These are phyloP conservation scores for Chrysocyon brachyurus DNA, from an alignment of 2,797 vertebrate genomes.

Conservation along the genomic window DNA sequence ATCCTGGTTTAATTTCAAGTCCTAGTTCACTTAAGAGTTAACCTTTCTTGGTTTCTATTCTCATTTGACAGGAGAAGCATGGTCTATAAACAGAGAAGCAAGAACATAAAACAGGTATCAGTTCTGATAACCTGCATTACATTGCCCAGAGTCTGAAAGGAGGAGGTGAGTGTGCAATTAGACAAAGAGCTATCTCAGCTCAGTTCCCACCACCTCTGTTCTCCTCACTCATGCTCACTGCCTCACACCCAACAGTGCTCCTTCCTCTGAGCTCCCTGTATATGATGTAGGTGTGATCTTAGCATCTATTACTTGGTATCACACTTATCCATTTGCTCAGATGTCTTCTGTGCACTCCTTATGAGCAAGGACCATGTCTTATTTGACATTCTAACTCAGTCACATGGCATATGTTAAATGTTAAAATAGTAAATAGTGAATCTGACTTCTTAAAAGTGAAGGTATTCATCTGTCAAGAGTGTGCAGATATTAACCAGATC, in stretches of 20 bases:
- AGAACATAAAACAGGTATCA: rapidly evolving
- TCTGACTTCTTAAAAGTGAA: neutral
- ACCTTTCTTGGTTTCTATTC: neutral
- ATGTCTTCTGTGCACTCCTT: neutral
- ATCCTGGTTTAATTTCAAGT: neutral
- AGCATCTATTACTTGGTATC: no score
- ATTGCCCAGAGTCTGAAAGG: no score
- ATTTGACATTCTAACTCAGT: neutral
- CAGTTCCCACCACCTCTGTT: neutral
- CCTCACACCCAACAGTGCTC: rapidly evolving
- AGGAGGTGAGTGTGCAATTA: rapidly evolving
- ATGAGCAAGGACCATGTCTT: neutral
- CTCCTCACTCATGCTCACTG: neutral
- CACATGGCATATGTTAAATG: neutral
- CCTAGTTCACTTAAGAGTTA: neutral
- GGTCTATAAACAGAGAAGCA: neutral
- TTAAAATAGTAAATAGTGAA: neutral
- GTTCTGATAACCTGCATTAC: neutral
- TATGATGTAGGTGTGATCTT: rapidly evolving
- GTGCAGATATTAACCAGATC: neutral
- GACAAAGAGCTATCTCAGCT: rapidly evolving
- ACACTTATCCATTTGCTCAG: no score
- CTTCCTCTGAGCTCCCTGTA: neutral
- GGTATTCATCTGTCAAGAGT: neutral
- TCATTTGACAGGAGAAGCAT: neutral